Evolutionary conservation across 2,888 invertebrate genomes (phyloP), one percentile per base, ranked within the genome.

Genomic region (Andrena praecox): DNA sequence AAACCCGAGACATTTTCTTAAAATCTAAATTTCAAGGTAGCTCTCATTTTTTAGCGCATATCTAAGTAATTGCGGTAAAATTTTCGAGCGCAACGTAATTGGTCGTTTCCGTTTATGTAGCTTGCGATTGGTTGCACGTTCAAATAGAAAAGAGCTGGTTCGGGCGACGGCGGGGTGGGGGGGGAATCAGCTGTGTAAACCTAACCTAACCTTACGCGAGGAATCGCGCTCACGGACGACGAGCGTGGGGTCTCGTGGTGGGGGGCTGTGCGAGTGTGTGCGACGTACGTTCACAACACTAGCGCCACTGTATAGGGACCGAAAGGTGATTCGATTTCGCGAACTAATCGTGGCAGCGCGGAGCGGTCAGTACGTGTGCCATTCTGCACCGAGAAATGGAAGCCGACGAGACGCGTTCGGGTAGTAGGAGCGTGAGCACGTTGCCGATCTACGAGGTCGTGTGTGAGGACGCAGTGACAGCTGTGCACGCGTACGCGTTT

Each of bases 301-400:
- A 90, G 91, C 90, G 90, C 89, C 91, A 89, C 86, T 87, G 84
- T 80, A 87, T 85, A 83, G 85, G 77, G 75, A 68, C 75, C 80
- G 86, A 83, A 84, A 85, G 77, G 89, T 80, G 85, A 88, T 89
- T 90, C 88, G 87, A 90, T 90, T 90, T 90, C 75, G 86, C 87
- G 89, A 87, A 88, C 90, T 90, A 88, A 89, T 88, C 85, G 82
- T 83, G 85, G 85, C 72, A 76, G 84, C 78, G 87, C 67, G 80
- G 79, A 84, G 83, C 86, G 80, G 82, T 85, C 90, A 91, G 91
- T 91, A 77, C 86, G 85, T 86, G 89, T 90, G 91, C 84, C 90
- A 91, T 91, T 91, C 87, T 89, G 91, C 89, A 89, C 82, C 90
- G 92, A 93, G 93, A 92, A 92, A 93, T 93, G 93, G 93, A 93